Base-by-base conservation (phyloP, 1,140 invertebrate genomes). In the Lepidurus packardi region DNA sequence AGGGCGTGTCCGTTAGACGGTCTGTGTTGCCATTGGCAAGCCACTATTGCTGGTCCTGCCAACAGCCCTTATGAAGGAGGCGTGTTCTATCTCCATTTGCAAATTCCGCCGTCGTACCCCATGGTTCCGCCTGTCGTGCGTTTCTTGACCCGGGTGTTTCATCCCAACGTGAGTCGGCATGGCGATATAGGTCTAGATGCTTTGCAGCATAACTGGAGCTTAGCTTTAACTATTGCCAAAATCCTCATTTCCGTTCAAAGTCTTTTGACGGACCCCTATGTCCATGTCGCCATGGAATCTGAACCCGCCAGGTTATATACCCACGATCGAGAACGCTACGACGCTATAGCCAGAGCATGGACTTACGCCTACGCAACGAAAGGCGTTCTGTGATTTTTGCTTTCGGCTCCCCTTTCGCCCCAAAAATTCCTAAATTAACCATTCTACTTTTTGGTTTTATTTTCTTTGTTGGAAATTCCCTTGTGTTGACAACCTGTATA, bases 181-280 rank as follows among this genome's bases (percentile, higher is more conserved):
- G 96, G 95, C n/a, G 95, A 97, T 86, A 94, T 97, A 79, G 95
- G 95, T 44, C 93, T 97, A 79, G 96, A 97, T 86, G 96, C 94
- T 13, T 95, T 98, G 83, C 93, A 95, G 83, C 93, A 97, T 85
- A 97, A 97, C 86, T 98, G 96, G 96, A 96, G 94, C 45, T 86
- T 97, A 76, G 95, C 95, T 11, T 86, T 98, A 41, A 97, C 95
- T 13, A 92, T 97, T 83, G 92, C 93, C 73, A 97, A 98, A 83
- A 90, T 95, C 73, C 89, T 96, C 77, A 91, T 95, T 74, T 95
- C 93, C 78, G 91, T 96, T 77, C 95, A 97, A 88, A 96, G 94
- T 82, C 87, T 97, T 47, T 88, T 98, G 24, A 98, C 95, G 0
- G 96, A 98, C 87, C 95, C 96, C 0, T 97, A 93, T 83, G 93